phyloP scores from a whole-genome alignment of 2,797 vertebrate species.

The Melanotaenia maccullochi region DNA sequence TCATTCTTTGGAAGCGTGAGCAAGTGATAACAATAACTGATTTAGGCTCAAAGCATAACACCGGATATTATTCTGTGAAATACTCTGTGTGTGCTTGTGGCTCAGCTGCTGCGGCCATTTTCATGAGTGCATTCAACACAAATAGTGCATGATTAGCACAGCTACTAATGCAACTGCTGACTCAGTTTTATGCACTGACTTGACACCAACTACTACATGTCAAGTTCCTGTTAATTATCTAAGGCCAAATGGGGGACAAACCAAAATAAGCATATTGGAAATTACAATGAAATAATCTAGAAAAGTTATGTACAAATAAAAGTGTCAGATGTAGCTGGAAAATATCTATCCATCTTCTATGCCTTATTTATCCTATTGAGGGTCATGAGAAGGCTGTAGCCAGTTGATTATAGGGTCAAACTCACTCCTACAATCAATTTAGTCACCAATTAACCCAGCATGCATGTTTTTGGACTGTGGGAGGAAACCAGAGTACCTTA shows the following conservation, averaged over 20 bases:
- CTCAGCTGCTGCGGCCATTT: conserved; percentile 7
- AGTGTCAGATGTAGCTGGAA: background rate
- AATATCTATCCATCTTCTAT: too few species aligned
- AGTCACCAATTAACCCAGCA: too few species aligned
- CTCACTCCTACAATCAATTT: too few species aligned
- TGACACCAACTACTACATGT: background rate
- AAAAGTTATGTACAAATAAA: background rate
- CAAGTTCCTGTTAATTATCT: background rate
- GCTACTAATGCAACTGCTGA: background rate
- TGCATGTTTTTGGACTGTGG: too few species aligned
- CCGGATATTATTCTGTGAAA: background rate
- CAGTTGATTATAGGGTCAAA: too few species aligned
- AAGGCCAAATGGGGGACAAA: background rate
- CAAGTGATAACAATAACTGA: conserved; percentile 20
- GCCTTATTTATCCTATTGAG: too few species aligned
- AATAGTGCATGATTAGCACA: background rate
- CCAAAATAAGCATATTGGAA: background rate
- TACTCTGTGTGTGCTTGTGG: conserved; percentile 8
- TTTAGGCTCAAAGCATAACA: conserved; percentile 4
- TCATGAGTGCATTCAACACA: background rate
- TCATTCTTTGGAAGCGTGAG: conserved; percentile 22
- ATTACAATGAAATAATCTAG: background rate
- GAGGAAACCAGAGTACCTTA: too few species aligned
- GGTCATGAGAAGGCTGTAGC: too few species aligned
- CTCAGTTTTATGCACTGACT: background rate